These are phyloP conservation scores for Porphyrio hochstetteri DNA, from an alignment of 2,113 vertebrate species.

Conservation along the genomic window DNA sequence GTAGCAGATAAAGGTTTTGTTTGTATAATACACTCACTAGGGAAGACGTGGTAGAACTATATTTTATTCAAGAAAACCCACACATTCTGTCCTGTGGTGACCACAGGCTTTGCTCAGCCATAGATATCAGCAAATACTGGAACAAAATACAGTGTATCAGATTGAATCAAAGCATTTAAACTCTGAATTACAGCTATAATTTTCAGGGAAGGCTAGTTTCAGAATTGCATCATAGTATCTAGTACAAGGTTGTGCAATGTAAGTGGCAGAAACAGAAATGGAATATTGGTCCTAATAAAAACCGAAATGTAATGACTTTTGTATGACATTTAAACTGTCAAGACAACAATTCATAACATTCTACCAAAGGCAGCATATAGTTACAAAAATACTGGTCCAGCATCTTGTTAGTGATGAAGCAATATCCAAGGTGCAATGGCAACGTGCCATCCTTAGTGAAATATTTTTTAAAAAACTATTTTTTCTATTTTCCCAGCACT, in stretches of 20 bases:
- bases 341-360: constrained; percentile 56
- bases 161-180: constrained; percentile 55
- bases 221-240: constrained; percentile 36
- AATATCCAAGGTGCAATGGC: constrained; percentile 68
- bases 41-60: constrained; percentile 52
- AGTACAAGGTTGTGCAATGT: constrained; percentile 49
- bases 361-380: constrained; percentile 43
- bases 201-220: constrained; percentile 52
- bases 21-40: constrained; percentile 53
- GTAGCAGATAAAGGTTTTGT: neutral
- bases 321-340: constrained; percentile 50
- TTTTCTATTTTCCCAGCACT: constrained; percentile 11
- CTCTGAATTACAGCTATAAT: constrained; percentile 47
- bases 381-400: constrained; percentile 54
- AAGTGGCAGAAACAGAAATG: constrained; percentile 48
- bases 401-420: constrained; percentile 68
- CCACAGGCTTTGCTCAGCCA: constrained; percentile 61
- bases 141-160: constrained; percentile 65
- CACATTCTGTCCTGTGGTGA: constrained; percentile 50
- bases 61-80: constrained; percentile 71
- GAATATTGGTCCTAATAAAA: constrained; percentile 57
- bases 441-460: constrained; percentile 48
- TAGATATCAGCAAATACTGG: constrained; percentile 58
- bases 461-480: constrained; percentile 61
- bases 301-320: constrained; percentile 7